Evolutionary conservation across 2,888 invertebrate genomes (phyloP).

Genomic region (Alsophila aescularia): DNA sequence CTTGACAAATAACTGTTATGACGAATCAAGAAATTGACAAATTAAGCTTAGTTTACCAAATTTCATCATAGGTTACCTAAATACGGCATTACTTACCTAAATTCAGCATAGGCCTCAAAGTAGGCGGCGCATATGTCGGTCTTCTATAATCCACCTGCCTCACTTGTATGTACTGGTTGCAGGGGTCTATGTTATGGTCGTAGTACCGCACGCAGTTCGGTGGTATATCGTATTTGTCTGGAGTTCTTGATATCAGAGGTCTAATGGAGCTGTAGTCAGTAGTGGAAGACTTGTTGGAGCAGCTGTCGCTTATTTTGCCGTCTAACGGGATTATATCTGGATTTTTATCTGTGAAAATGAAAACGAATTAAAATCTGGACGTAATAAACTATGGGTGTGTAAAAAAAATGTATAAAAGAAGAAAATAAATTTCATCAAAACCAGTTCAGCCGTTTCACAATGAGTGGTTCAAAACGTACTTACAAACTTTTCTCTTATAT

Average conservation of each 20-base stretch:
- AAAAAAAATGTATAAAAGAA: too few species aligned
- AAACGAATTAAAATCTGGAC: too few species aligned
- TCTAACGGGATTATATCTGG: constrained; percentile 80
- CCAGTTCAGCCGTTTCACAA: too few species aligned
- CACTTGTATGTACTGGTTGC: constrained; percentile 74
- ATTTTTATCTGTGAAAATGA: constrained; percentile 66
- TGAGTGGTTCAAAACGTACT: too few species aligned
- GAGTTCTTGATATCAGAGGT: constrained; percentile 69
- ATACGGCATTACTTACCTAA: constrained; percentile 42
- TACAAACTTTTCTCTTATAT: too few species aligned
- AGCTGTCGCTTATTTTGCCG: constrained; percentile 77
- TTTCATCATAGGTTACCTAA: not conserved
- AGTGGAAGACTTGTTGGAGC: constrained; percentile 75
- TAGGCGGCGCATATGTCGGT: constrained; percentile 56
- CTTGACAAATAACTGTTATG: too few species aligned
- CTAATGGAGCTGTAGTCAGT: constrained; percentile 76
- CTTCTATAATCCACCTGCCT: constrained; percentile 70
- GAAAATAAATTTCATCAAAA: too few species aligned
- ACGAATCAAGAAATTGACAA: too few species aligned
- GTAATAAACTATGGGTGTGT: too few species aligned
- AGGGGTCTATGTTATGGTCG: constrained; percentile 68
- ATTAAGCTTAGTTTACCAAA: too few species aligned
- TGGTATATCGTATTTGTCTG: constrained; percentile 70
- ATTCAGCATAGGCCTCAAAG: constrained; percentile 57
- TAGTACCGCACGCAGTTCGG: constrained; percentile 68